Evolutionary conservation across 2,888 invertebrate genomes (phyloP), one percentile per base, ranked within the genome.

Genomic region (Drosophila robusta): DNA sequence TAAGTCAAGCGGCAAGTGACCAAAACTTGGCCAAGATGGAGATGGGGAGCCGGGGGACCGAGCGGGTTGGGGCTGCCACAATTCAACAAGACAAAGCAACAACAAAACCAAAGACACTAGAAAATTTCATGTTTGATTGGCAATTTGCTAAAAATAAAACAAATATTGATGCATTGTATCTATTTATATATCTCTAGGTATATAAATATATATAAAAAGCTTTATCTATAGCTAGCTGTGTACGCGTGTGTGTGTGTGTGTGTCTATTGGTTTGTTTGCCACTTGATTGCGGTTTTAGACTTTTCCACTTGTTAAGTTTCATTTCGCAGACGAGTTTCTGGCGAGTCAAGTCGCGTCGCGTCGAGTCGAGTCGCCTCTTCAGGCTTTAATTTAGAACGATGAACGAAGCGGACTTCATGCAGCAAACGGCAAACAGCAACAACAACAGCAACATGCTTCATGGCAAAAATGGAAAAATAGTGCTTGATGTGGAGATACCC

Each of bases 291-390:
- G 80, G 80, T 70, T 78, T 80, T 80, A 72, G 80, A 80, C 83
- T 78, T 82, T 82, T 78, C 80, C 80, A 80, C 80, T 83, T 80
- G 83, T 78, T 80, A 82, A 80, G 80, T 82, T 83, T 75, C 80
- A 82, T 78, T 77, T 72, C 60, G 70, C 78, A 80, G 80, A 82
- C 80, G 58, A 79, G 79, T 78, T 79, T 78, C 65, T 62, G 68
- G 69, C 64, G 56, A 62, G 58, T 50, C 67, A 39, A 61, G 63
- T 49, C 57, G 57, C 54, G 56, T 42, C 56, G 39, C 16, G 39
- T 39, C 12, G 41, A 58, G 65, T 60, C 44, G 55, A 67, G 62
- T 42, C 61, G 55, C 72, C 80, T 78, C 79, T 81, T 82, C 75
- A 63, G 66, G 75, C 83, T 69, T 80, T 75, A 75, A 80, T 83